Base-by-base conservation (phyloP, 1,140 invertebrate genomes). In the Manduca sexta region DNA sequence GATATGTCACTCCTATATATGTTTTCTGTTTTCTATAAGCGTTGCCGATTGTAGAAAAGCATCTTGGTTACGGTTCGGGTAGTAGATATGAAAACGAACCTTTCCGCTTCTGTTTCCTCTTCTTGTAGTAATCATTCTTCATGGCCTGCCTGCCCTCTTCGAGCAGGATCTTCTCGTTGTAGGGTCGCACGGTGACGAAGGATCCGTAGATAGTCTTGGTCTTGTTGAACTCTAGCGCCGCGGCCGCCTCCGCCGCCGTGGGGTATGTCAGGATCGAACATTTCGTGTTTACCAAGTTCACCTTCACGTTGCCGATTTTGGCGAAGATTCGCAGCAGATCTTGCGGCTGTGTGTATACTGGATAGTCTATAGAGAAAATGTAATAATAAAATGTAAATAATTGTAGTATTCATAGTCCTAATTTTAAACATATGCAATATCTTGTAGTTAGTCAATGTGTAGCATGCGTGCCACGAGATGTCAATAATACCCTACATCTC, bases 121-220 rank as follows among this genome's bases (percentile, higher is more conserved):
- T 60, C n/a, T 48, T 26, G 10, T 61, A n/a, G n/a, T n/a, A 63
- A 3, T 54, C 41, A 10, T 42, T 16, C 39, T 57, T 60, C 2
- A 56, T 45, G 5, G 37, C 13, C 21, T 37, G 33, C 12, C 13
- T 2, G 37, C 10, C 15, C 37, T 33, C 13, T 7, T 43, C 15
- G 2, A 6, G 1, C 21, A 26, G 7, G 30, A 14, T 26, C 49
- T 53, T 34, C 0, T 14, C 51, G 17, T 17, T 49, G 46, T 52
- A 69, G 0, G 56, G 49, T 15, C 46, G 52, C 3, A 79, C 58
- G 1, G 41, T 51, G 10, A 79, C 46, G 38, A 70, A 63, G 11
- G 71, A 52, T 1, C 70, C 69, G 43, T 80, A 73, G 1, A 78
- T 45, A 30, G 45, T 56, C 3, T 75, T 41, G 16, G 64, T 64